These are phyloP conservation scores for Brachionichthys hirsutus DNA, from an alignment of 2,113 vertebrate species.

Conservation along the genomic window DNA sequence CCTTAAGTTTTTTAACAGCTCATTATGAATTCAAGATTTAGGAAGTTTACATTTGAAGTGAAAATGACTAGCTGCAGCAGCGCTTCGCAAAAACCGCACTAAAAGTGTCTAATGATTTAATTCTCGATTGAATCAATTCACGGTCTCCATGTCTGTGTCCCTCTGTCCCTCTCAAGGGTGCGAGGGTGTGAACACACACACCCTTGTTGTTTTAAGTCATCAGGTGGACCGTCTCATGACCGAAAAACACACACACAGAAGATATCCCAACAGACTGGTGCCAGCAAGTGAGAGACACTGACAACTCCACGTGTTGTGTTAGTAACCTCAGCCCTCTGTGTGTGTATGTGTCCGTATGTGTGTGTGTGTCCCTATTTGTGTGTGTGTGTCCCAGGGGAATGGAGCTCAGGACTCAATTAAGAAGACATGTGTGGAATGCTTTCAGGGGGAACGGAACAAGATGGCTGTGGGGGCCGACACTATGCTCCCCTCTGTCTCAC, in stretches of 20 bases:
- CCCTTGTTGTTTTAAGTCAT: constrained; percentile 54
- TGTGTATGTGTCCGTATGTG: constrained; percentile 3
- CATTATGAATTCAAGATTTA: too few relatives aligned
- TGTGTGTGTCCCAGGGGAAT: constrained; percentile 49
- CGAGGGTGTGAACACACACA: constrained; percentile 56
- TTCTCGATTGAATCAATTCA: background rate
- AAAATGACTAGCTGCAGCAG: too few relatives aligned
- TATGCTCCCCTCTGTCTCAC: constrained; percentile 55
- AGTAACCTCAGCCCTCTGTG: too few relatives aligned
- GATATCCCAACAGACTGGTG: constrained; percentile 44
- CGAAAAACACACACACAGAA: constrained; percentile 14
- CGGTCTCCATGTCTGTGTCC: constrained; percentile 1
- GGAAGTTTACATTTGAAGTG: too few relatives aligned
- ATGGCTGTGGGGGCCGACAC: constrained; percentile 58
- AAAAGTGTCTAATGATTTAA: too few relatives aligned
- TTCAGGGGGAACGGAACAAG: constrained; percentile 71
- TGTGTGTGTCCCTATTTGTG: constrained; percentile 16
- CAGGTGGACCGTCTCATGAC: constrained; percentile 48
- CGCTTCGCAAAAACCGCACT: too few relatives aligned
- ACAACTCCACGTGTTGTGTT: constrained; percentile 55
- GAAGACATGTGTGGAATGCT: constrained; percentile 76
- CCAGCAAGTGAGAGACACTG: constrained; percentile 55
- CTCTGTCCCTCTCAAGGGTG: constrained; percentile 5
- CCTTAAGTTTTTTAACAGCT: too few relatives aligned
- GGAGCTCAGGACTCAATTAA: constrained; percentile 77